These are phyloP conservation scores for Euura lappo DNA, from an alignment of 1,140 invertebrate species.

Conservation along the genomic window DNA sequence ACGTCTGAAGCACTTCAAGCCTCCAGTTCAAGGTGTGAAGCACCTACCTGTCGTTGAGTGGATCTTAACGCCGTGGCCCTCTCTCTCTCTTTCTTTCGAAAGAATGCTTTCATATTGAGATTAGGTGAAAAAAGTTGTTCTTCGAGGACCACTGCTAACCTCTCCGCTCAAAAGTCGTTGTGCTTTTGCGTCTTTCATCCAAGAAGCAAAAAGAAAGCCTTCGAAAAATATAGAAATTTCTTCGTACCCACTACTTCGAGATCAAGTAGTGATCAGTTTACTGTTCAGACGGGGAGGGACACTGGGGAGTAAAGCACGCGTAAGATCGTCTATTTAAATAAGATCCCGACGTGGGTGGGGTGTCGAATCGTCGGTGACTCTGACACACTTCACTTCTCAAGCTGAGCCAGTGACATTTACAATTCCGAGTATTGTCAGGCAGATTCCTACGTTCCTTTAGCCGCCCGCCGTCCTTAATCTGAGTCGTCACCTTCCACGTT, in stretches of 20 bases:
- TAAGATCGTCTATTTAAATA: conserved; percentile 5
- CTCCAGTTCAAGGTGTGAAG: too few relatives aligned
- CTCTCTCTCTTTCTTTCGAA: too few relatives aligned
- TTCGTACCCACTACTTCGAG: not conserved
- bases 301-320: not conserved
- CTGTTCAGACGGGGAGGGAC: not conserved
- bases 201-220: too few relatives aligned
- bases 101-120: too few relatives aligned
- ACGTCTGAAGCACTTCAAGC: too few relatives aligned
- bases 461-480: not conserved
- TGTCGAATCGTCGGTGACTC: not conserved
- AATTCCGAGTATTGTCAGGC: not conserved
- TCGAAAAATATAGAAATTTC: too few relatives aligned
- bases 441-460: not conserved
- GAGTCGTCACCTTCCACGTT: not conserved
- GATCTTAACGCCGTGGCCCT: too few relatives aligned
- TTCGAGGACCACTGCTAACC: too few relatives aligned
- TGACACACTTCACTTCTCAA: conserved; percentile 2
- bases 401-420: conserved; percentile 2
- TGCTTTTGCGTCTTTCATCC: too few relatives aligned
- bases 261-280: not conserved
- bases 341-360: not conserved
- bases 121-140: too few relatives aligned
- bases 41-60: too few relatives aligned
- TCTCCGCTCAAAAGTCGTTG: too few relatives aligned